Conservation (phyloP, 2,888 invertebrate species). For the Brachylomia viminalis region DNA sequence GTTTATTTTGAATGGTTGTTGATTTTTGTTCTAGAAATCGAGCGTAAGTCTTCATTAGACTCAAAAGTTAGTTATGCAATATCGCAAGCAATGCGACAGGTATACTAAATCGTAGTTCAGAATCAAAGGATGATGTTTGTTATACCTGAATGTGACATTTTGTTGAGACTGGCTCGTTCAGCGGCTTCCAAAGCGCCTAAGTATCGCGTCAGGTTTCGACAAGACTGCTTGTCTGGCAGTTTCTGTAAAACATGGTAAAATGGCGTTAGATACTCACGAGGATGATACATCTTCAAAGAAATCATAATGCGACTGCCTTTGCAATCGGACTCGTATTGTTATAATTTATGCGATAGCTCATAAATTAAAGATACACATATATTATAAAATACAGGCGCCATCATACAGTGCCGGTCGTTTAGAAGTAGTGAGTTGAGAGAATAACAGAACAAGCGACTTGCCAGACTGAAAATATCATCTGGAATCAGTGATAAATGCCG, state of each 20-base stretch:
- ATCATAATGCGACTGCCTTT: not conserved
- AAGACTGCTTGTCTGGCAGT: constrained; percentile 86
- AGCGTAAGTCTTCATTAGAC: not conserved
- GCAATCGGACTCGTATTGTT: not conserved
- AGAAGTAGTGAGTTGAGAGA: not conserved
- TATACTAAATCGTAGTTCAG: not conserved
- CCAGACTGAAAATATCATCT: not conserved
- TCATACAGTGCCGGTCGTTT: not conserved
- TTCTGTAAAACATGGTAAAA: constrained; percentile 73
- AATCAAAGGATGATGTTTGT: not conserved
- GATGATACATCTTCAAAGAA: not conserved
- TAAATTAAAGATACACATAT: not conserved
- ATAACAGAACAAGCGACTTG: not conserved
- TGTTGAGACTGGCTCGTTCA: constrained; percentile 82
- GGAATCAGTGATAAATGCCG: not conserved
- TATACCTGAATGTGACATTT: constrained; percentile 82
- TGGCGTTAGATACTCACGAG: not conserved
- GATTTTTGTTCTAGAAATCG: not conserved
- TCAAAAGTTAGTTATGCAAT: not conserved
- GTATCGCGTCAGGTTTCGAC: constrained; percentile 85
- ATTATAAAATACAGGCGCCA: not conserved
- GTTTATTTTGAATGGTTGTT: not conserved
- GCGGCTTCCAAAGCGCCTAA: constrained; percentile 84
- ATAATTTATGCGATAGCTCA: not conserved
- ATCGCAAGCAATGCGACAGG: not conserved